These are phyloP conservation scores for Alosa alosa DNA, from an alignment of 2,113 vertebrate genomes.

Conservation along the genomic window DNA sequence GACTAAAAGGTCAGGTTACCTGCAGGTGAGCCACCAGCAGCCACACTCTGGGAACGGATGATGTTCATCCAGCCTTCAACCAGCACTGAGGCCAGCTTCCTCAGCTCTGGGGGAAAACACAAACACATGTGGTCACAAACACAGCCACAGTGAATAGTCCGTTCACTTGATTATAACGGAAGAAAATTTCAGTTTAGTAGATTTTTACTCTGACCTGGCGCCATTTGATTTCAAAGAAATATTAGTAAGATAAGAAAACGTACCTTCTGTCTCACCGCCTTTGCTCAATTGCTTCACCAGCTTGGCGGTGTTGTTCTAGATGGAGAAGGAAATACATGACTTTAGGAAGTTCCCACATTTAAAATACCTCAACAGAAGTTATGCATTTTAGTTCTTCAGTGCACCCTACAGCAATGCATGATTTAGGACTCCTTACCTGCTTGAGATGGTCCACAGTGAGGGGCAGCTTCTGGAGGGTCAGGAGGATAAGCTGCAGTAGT, in stretches of 20 bases:
- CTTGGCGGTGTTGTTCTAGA: conserved; percentile 93
- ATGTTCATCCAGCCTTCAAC: conserved; percentile 95
- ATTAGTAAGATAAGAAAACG: conserved; percentile 18
- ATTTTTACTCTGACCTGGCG: background rate
- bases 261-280: conserved; percentile 87
- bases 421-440: conserved; percentile 69
- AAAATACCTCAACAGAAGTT: background rate
- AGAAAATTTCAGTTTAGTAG: background rate
- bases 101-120: conserved; percentile 72
- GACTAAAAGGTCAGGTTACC: conserved; percentile 51
- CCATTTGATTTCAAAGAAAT: background rate
- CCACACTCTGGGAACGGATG: conserved; percentile 88
- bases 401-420: background rate
- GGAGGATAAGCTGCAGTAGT: conserved; percentile 87
- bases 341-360: background rate
- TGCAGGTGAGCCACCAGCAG: conserved; percentile 66
- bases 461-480: conserved; percentile 89
- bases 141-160: background rate
- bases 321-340: background rate
- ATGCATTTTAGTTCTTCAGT: background rate
- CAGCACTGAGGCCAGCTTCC: conserved; percentile 83
- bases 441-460: conserved; percentile 94
- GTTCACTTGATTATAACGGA: too few relatives aligned
- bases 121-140: background rate
- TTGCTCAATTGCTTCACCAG: conserved; percentile 95